Evolutionary conservation across 2,113 vertebrate genomes (phyloP), one percentile per base, ranked within the genome.

Genomic region (Apodemus speciosus): DNA sequence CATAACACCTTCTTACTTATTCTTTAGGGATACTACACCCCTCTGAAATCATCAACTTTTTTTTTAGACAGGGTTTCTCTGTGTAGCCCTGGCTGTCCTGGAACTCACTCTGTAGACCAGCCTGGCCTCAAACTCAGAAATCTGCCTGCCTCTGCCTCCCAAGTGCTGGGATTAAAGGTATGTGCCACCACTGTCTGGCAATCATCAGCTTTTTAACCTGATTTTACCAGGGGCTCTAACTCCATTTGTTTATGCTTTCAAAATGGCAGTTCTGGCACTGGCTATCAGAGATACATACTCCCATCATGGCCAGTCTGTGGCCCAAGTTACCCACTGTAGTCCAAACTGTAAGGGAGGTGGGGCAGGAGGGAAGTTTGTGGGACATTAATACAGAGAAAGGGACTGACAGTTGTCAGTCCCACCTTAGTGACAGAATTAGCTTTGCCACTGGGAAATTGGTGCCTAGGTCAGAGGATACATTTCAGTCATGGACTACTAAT

Each of bases 11-110:
- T 35, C 81, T 30, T 38, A 60, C 21, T 87, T 58, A 77, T 38
- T 92, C 71, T 93, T 84, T 73, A 93, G 64, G 30, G 75, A 60
- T 66, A 10, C 16, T 43, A 14, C 10, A 38, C 14, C 60, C 94
- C 38, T 85, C 72, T 88, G 58, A 94, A 95, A 56, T 38, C 16
- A 62, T 62, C 66, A n/a, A 32, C 69, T 91, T 53, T 80, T 94
- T 60, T n/a, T n/a, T n/a, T n/a, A n/a, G n/a, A n/a, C n/a, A n/a
- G n/a, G n/a, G n/a, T n/a, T n/a, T n/a, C n/a, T n/a, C n/a, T n/a
- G n/a, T n/a, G n/a, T n/a, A n/a, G n/a, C n/a, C n/a, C n/a, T n/a
- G n/a, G n/a, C n/a, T n/a, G n/a, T n/a, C n/a, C n/a, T n/a, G n/a
- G n/a, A n/a, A n/a, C n/a, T n/a, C n/a, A n/a, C n/a, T n/a, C n/a